phyloP scores from a whole-genome alignment of 2,888 invertebrate genomes.

The Archips xylosteana region DNA sequence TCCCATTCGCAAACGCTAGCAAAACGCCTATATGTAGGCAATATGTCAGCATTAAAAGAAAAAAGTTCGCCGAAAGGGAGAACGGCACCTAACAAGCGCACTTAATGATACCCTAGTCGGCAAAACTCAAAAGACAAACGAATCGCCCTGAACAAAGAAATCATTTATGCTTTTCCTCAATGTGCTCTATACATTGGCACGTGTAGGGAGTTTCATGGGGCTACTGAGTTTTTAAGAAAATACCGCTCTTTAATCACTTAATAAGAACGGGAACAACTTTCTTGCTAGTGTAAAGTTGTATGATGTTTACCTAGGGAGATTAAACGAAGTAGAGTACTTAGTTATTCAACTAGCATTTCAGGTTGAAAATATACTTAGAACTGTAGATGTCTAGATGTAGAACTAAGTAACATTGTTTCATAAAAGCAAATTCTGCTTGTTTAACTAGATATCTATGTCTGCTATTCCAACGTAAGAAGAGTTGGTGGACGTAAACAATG shows the following conservation, averaged over 20 bases:
- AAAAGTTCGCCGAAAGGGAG: slow-evolving; percentile 55
- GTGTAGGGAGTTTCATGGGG: slow-evolving; percentile 16
- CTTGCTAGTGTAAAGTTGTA: neutral
- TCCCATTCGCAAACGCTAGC: neutral
- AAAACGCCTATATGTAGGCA: slow-evolving; percentile 20
- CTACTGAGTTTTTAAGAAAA: neutral
- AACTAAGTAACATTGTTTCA: neutral
- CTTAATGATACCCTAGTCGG: slow-evolving; percentile 71
- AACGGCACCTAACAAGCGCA: slow-evolving; percentile 70
- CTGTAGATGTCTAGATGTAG: neutral
- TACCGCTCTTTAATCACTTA: neutral
- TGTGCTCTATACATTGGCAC: slow-evolving; percentile 38
- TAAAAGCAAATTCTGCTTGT: neutral
- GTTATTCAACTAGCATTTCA: neutral
- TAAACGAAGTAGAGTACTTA: neutral
- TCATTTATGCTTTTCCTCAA: slow-evolving; percentile 64
- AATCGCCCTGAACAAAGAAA: slow-evolving; percentile 67
- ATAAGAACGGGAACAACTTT: neutral
- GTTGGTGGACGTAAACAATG: neutral
- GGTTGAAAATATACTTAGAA: neutral
- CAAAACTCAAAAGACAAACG: slow-evolving; percentile 77
- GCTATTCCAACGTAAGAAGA: neutral
- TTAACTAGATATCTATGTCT: neutral
- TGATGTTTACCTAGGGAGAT: neutral
- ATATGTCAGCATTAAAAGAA: slow-evolving; percentile 45